Evolutionary conservation across 2,113 vertebrate genomes (phyloP), one percentile per base, ranked within the genome.

Genomic region (Dendropsophus ebraccatus): DNA sequence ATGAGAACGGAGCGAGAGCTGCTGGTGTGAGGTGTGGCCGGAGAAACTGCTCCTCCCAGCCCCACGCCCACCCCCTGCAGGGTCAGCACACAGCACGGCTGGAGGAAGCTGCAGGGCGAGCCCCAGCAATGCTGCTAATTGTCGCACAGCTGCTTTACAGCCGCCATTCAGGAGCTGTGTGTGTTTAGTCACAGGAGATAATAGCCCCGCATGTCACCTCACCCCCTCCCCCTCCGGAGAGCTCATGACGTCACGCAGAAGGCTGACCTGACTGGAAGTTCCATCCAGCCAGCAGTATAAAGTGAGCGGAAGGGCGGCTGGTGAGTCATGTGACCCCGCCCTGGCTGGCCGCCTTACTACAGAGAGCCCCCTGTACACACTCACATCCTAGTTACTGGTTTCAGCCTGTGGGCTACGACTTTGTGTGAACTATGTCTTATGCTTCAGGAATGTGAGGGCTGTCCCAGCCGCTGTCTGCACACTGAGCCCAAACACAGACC

Each of bases 251-350:
- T 76, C 73, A 84, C 82, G 76, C 35, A 62, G 4, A 14, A 23
- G 60, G 45, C 21, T 54, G 84, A 50, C 45, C 60, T 80, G 62
- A 70, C 84, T 86, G 65, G 76, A 86, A 80, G 84, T 45, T 30
- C 21, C 32, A 70, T 30, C 21, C 32, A 70, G 75, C 21, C 37
- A 67, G 58, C n/a, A 69, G 83, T 19, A 37, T 35, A 67, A 37
- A 23, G 1, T 14, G 70, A 62, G 52, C 50, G 50, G 54, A 75
- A 30, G 58, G 52, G 35, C 35, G 21, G 23, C 19, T 25, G 9
- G 52, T 85, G 84, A 85, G 84, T 86, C 76, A 86, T 73, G 65
- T 86, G 62, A 81, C 62, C 50, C 54, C 60, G 49, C 84, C 84
- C 84, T 70, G 76, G 8, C 84, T 69, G 75, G 30, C 72, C 52